phyloP scores from a whole-genome alignment of 2,888 invertebrate species.

The Hyalella azteca region DNA sequence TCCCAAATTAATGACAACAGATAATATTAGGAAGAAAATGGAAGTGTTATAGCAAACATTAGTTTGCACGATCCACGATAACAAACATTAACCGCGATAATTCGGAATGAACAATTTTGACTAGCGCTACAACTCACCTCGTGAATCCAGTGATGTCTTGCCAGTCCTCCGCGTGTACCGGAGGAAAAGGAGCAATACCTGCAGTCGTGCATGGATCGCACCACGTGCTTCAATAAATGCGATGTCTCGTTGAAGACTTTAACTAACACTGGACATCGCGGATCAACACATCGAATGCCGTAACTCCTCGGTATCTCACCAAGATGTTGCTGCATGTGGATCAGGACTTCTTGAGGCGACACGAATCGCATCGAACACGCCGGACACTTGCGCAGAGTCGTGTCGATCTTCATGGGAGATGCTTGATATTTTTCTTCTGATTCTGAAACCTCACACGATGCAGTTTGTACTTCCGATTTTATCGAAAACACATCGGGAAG shows the following conservation, averaged over 20 bases:
- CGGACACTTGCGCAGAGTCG: background rate
- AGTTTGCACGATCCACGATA: too few relatives aligned
- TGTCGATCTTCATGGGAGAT: background rate
- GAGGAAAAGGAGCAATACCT: conserved; percentile 1
- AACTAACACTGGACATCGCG: conserved; percentile 16
- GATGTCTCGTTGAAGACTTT: conserved; percentile 15
- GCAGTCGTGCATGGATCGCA: background rate
- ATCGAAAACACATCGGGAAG: background rate
- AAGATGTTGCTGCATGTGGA: conserved; percentile 20
- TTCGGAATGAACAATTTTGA: background rate
- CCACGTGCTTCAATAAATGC: conserved; percentile 6
- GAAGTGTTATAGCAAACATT: too few relatives aligned
- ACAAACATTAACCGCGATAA: too few relatives aligned
- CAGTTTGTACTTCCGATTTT: background rate
- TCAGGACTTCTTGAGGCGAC: background rate
- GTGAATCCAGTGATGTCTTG: conserved; percentile 12
- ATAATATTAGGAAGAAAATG: too few relatives aligned
- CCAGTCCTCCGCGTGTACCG: conserved; percentile 1
- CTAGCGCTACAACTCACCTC: background rate
- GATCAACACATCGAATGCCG: conserved; percentile 1
- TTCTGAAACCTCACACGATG: background rate
- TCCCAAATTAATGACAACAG: too few relatives aligned
- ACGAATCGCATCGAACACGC: conserved; percentile 19
- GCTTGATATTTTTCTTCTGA: background rate
- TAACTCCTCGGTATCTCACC: background rate